Evolutionary conservation across 2,888 invertebrate genomes (phyloP), one percentile per base, ranked within the genome.

Genomic region (Erynnis tages): DNA sequence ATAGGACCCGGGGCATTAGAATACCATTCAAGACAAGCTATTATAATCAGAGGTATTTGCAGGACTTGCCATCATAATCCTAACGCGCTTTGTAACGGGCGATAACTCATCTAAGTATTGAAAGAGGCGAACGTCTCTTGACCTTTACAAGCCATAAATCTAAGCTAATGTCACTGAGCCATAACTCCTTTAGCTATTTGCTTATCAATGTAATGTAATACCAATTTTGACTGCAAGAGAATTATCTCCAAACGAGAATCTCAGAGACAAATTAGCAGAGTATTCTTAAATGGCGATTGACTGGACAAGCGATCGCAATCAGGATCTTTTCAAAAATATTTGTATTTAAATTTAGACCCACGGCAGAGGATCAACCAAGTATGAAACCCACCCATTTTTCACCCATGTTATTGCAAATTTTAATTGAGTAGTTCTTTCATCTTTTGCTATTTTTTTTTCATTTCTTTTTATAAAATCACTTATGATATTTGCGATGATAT

Each of bases 51-150:
- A 47, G 16, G 23, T 35, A 35, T 46, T 47, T 27, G 37, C 34
- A 47, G 46, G 11, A 17, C 13, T 34, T 11, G 29, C 29, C 27
- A 17, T 29, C 29, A 29, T 29, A 47, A 38, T 35, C 35, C 13
- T 38, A 47, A 34, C 48, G 29, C 47, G 17, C 32, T 27, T 34
- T 34, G 32, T 32, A 34, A 41, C n/a, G 21, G 47, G 47, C 49
- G 49, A 49, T 49, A 49, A 49, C 41, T 49, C 49, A 49, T 49
- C 49, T 41, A 41, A 49, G 41, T 41, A 49, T 49, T 49, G 49
- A 49, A 49, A 40, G 48, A 48, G 40, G 32, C 32, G 38, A 48
- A 17, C 32, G 37, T 38, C 29, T n/a, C 5, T 41, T 49, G 49
- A 49, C 49, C 49, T 49, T 49, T 49, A 34, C 40, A 19, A 17